phyloP scores from a whole-genome alignment of 2,797 vertebrate genomes.

The Phoeniculus purpureus region DNA sequence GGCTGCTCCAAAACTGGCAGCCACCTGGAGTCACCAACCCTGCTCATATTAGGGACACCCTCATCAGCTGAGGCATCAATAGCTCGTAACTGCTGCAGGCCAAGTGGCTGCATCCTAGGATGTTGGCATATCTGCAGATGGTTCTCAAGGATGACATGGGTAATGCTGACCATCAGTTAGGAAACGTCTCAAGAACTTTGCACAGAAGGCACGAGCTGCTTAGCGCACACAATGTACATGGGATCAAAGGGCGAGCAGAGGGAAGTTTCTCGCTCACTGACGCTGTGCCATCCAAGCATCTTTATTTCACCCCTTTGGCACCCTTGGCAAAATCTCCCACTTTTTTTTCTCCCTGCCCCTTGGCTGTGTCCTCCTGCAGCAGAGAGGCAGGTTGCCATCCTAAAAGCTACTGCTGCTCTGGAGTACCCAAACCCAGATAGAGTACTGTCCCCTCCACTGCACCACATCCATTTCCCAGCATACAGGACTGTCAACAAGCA shows the following conservation, averaged over 20 bases:
- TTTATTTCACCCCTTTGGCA: neutral
- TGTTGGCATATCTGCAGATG: neutral
- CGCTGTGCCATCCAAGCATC: neutral
- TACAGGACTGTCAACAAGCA: fast-evolving
- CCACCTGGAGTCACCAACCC: neutral
- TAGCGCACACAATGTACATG: neutral
- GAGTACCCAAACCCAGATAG: neutral
- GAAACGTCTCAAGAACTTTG: conserved; percentile 9
- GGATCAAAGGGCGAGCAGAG: neutral
- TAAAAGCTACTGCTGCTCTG: neutral
- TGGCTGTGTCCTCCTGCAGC: neutral
- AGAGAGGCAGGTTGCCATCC: neutral
- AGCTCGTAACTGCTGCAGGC: neutral
- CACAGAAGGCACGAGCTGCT: neutral
- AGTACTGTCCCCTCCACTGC: neutral
- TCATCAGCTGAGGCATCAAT: neutral
- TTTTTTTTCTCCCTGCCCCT: neutral
- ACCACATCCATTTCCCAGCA: neutral
- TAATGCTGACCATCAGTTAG: conserved; percentile 30
- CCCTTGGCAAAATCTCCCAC: neutral
- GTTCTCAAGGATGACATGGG: neutral
- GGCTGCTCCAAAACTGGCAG: neutral
- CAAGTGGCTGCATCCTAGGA: neutral
- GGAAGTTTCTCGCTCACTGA: neutral
- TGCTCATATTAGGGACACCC: neutral